phyloP scores from a whole-genome alignment of 1,140 invertebrate genomes.

The Oscheius sp. region DNA sequence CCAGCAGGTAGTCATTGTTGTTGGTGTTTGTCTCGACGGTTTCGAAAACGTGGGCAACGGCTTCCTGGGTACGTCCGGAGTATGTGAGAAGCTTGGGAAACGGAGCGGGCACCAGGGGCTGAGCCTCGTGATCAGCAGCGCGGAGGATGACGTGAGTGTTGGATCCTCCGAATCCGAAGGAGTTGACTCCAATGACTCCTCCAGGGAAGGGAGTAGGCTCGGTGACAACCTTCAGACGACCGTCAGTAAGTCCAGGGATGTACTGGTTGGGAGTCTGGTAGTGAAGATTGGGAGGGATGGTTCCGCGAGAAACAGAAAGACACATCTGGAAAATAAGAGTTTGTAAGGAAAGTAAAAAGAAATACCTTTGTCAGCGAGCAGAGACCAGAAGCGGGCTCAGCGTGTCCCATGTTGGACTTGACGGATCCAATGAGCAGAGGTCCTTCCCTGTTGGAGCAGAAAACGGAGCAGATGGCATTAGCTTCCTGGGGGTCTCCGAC shows the following conservation, averaged over 20 bases:
- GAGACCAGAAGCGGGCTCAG: slow-evolving; percentile 86
- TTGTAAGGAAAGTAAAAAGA: slow-evolving; percentile 47
- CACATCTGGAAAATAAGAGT: neutral
- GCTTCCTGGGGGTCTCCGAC: slow-evolving; percentile 91
- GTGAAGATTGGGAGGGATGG: slow-evolving; percentile 86
- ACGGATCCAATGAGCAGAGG: slow-evolving; percentile 88
- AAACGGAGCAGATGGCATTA: slow-evolving; percentile 84
- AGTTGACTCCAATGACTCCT: slow-evolving; percentile 82
- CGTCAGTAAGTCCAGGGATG: slow-evolving; percentile 81
- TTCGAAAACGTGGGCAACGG: slow-evolving; percentile 71
- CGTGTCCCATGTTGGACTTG: slow-evolving; percentile 96
- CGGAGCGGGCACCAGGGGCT: slow-evolving; percentile 51
- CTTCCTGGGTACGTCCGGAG: slow-evolving; percentile 80
- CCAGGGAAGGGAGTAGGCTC: slow-evolving; percentile 77
- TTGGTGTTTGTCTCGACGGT: slow-evolving; percentile 65
- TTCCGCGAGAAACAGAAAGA: slow-evolving; percentile 79
- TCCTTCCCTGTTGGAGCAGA: slow-evolving; percentile 73
- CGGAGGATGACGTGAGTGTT: slow-evolving; percentile 83
- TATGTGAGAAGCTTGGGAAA: slow-evolving; percentile 54
- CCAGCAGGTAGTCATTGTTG: slow-evolving; percentile 53
- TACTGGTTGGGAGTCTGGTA: slow-evolving; percentile 80
- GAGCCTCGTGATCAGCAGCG: slow-evolving; percentile 38
- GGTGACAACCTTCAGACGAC: slow-evolving; percentile 80
- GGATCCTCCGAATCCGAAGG: slow-evolving; percentile 94
- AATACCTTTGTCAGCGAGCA: slow-evolving; percentile 63